A percentile compares a stretch with the other conserved stretches of the same genome.
These are phyloP conservation scores for Ginglymostoma cirratum DNA, from an alignment of 2,113 vertebrate genomes.

Conservation along the genomic window DNA sequence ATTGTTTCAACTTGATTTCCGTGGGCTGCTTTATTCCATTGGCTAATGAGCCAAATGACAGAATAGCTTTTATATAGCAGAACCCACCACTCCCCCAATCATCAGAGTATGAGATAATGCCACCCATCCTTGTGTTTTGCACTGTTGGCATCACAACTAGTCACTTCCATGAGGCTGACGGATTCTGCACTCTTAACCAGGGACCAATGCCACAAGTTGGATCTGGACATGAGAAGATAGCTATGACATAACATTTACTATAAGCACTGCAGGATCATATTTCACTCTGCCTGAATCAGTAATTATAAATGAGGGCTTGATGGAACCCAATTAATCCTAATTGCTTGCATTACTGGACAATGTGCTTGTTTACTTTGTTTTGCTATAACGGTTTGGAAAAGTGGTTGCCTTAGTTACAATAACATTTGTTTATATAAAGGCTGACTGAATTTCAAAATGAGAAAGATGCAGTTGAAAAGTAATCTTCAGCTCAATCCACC, in stretches of 20 bases:
- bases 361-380: background rate
- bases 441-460: background rate
- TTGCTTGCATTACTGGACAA: background rate
- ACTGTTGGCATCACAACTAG: background rate
- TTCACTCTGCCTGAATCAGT: background rate
- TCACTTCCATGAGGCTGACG: background rate
- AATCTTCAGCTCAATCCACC: background rate
- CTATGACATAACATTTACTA: background rate
- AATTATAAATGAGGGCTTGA: background rate
- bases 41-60: background rate
- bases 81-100: background rate
- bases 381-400: background rate
- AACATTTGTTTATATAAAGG: background rate
- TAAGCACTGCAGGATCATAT: background rate
- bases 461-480: background rate
- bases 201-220: background rate
- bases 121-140: background rate
- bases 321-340: background rate
- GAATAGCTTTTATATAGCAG: background rate
- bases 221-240: background rate
- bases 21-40: background rate
- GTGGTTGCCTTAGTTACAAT: background rate
- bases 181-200: background rate
- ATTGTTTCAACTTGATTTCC: background rate
- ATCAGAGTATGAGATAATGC: background rate